Evolutionary conservation across 2,888 invertebrate species (phyloP).

Genomic region (Drosophila imparisetae): DNA sequence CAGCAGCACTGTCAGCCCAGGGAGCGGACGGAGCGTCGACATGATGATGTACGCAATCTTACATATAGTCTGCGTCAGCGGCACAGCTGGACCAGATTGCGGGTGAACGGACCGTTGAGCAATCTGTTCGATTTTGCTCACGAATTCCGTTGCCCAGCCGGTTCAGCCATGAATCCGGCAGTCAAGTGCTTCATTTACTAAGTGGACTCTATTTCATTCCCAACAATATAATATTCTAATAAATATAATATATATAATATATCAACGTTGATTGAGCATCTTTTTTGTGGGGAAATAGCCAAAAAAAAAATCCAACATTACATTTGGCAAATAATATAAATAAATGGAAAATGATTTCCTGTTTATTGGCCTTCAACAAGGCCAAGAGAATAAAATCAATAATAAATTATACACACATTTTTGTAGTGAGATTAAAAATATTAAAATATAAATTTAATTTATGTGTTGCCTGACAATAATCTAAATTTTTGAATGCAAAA

Average conservation of each 20-base stretch:
- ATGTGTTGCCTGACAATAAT: neutral
- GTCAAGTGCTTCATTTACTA: slow-evolving; percentile 81
- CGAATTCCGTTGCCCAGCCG: slow-evolving; percentile 79
- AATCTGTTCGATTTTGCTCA: slow-evolving; percentile 78
- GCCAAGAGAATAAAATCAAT: neutral
- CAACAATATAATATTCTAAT: neutral
- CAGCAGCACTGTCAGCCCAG: slow-evolving; percentile 74
- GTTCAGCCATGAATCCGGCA: slow-evolving; percentile 80
- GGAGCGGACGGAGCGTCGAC: neutral
- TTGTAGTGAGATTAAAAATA: too few species aligned
- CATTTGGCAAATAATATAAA: neutral
- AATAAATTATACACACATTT: neutral
- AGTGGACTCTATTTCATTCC: neutral
- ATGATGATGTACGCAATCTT: neutral
- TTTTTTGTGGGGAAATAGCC: neutral
- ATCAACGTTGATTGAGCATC: neutral
- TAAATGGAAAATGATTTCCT: neutral
- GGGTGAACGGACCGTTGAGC: slow-evolving; percentile 78
- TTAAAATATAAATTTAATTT: neutral
- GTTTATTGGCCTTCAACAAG: neutral
- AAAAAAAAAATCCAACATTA: too few species aligned
- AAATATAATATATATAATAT: too few species aligned
- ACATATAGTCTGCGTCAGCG: slow-evolving; percentile 53
- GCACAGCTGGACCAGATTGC: slow-evolving; percentile 68
- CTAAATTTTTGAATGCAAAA: neutral